Base-by-base conservation (phyloP, 1,140 invertebrate genomes). In the Megalopta genalis region DNA sequence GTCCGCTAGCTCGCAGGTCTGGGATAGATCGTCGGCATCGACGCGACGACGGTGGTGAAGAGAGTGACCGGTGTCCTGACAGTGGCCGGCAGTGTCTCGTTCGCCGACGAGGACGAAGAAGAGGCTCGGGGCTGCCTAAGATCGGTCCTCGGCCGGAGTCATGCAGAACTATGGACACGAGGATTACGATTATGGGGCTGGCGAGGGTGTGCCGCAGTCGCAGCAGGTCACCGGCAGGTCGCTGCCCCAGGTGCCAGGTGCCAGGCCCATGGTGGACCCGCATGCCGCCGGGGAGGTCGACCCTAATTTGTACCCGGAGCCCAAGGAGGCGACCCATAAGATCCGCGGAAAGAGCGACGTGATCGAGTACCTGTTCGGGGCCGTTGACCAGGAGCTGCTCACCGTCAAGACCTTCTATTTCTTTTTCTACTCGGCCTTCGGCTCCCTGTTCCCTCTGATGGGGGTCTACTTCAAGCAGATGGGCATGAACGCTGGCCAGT, bases 381-480 rank as follows among this genome's bases (percentile, higher is more conserved):
- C 96, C 32, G 95, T 98, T 6, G 97, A 98, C 90, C 97, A 97
- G 66, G 97, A 99, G 90, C 93, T 99, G 63, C 94, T 99, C 70
- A 96, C 98, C 7, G 97, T 98, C 68, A 99, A 99, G 92, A 96
- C 97, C 1, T 99, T 99, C 92, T 99, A 99, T 92, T 99, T 99
- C 92, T 99, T 99, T 94, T 99, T 99, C 93, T 99, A 99, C 90
- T 98, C 99, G 3, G 99, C 99, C 1, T 99, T 99, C 88, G 99
- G 99, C 9, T 99, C 98, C 0, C 94, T 99, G 0, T 99, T 99
- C 90, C 99, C 99, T 0, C 93, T 99, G 39, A 98, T 99, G 96
- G 99, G 98, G 27, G 97, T 99, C 27, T 99, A 99, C 93, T 99
- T 99, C 94, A 99, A 98, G 92, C 98, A 99, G 93, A 96, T 99